Base-by-base conservation (phyloP, 2,888 invertebrate genomes). In the Phyllotreta striolata region DNA sequence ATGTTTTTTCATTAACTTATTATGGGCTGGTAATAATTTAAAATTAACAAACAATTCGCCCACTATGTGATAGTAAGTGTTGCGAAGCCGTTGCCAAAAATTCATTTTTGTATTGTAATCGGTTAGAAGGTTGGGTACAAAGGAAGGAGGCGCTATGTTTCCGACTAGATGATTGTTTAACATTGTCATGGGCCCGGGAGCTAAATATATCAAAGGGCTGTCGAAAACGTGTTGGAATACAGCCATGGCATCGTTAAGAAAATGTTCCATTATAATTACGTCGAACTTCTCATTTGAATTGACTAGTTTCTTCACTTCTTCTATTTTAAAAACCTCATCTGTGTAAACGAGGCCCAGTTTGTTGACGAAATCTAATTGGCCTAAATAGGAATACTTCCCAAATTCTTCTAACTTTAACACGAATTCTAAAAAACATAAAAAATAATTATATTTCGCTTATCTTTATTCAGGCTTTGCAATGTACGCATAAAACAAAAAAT, bases 11-110 rank as follows among this genome's bases (percentile, higher is more conserved):
- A 76, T 40, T 1, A 76, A 5, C 46, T 60, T 65, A 43, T 74
- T 70, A 38, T 76, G 72, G 3, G 35, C 34, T 34, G 62, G 62
- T 38, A 62, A n/a, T 6, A 12, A 7, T 51, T 8, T 60, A 1
- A 24, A 41, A 8, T 41, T 40, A 24, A 59, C 44, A 14, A 41
- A 49, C 3, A 59, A n/a, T 51, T 59, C 58, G 40, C 51, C 49
- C 7, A 59, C 1, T 8, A 70, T 6, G 39, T 60, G 38, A 12
- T 55, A 51, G 8, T 80, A 82, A 0, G 83, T 78, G 72, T 88
- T 89, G n/a, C 80, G 76, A 0, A 87, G 49, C 66, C 89, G 77
- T 66, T 84, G 82, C 74, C 78, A 77, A 67, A 89, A 87, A 38
- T 78, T 83, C 76, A 84, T 84, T 8, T 67, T 64, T 24, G 84